These are phyloP conservation scores for Temnothorax nylanderi DNA, from an alignment of 1,140 invertebrate species.

Conservation along the genomic window DNA sequence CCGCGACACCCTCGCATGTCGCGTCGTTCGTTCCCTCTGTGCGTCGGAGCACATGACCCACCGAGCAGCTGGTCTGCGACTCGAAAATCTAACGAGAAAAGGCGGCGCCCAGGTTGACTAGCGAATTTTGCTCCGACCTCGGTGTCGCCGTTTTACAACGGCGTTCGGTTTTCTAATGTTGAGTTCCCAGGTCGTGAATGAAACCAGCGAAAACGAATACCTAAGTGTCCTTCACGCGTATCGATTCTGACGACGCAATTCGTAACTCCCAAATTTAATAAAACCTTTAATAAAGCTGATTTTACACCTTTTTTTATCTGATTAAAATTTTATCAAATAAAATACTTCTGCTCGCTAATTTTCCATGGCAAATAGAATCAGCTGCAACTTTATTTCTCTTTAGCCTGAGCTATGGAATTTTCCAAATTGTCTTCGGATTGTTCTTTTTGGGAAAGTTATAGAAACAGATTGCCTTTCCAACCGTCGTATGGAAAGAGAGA, in stretches of 20 bases:
- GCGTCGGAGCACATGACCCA: constrained; percentile 78
- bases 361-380: constrained; percentile 99
- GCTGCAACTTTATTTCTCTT: constrained; percentile 95
- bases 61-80: constrained; percentile 85
- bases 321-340: constrained; percentile 88
- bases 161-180: constrained; percentile 24
- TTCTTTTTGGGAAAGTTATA: neutral
- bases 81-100: constrained; percentile 65
- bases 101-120: constrained; percentile 63
- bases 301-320: too few species aligned
- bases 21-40: constrained; percentile 48
- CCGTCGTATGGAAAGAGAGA: too few species aligned
- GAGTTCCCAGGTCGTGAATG: neutral
- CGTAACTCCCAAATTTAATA: constrained; percentile 96
- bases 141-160: constrained; percentile 50
- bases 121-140: constrained; percentile 28
- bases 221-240: constrained; percentile 21
- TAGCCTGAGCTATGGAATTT: constrained; percentile 96
- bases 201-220: neutral
- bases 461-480: neutral
- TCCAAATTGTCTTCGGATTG: constrained; percentile 96
- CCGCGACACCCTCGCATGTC: constrained; percentile 40
- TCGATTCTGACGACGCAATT: constrained; percentile 76
- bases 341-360: constrained; percentile 98
- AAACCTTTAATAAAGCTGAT: constrained; percentile 88